A percentile compares a stretch with the other conserved stretches of the same genome.
These are phyloP conservation scores for Lophotriccus pileatus DNA, from an alignment of 2,797 vertebrate genomes.

Conservation along the genomic window DNA sequence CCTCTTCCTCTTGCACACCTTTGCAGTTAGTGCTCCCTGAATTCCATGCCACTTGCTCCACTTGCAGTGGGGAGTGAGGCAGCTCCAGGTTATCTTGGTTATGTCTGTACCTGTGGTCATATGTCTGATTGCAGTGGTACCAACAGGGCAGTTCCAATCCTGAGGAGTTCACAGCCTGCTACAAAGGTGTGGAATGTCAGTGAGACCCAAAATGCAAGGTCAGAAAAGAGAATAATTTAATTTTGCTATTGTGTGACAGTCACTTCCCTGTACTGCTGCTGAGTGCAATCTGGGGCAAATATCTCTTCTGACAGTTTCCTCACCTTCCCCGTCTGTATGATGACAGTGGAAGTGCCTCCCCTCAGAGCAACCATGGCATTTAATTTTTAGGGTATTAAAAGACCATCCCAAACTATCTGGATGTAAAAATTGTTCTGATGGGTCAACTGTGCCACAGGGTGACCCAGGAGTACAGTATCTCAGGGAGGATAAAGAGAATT, in stretches of 20 bases:
- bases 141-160: background rate
- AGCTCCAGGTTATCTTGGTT: background rate
- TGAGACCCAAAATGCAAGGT: background rate
- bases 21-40: background rate
- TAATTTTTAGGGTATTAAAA: background rate
- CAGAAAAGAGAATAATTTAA: background rate
- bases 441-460: background rate
- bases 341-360: background rate
- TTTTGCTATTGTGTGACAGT: background rate
- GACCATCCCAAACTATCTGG: background rate
- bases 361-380: background rate
- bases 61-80: background rate
- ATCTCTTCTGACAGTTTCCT: background rate
- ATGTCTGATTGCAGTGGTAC: background rate
- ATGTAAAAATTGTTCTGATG: background rate
- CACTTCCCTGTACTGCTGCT: background rate
- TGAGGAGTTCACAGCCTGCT: background rate
- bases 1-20: background rate
- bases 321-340: background rate
- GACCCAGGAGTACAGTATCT: background rate
- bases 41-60: fast-evolving
- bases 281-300: background rate
- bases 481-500: background rate
- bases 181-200: background rate
- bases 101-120: too few species aligned